Percentiles rank a stretch among this genome's conserved stretches.
phyloP scores from a whole-genome alignment of 2,113 vertebrate species.

The Mirza zaza region DNA sequence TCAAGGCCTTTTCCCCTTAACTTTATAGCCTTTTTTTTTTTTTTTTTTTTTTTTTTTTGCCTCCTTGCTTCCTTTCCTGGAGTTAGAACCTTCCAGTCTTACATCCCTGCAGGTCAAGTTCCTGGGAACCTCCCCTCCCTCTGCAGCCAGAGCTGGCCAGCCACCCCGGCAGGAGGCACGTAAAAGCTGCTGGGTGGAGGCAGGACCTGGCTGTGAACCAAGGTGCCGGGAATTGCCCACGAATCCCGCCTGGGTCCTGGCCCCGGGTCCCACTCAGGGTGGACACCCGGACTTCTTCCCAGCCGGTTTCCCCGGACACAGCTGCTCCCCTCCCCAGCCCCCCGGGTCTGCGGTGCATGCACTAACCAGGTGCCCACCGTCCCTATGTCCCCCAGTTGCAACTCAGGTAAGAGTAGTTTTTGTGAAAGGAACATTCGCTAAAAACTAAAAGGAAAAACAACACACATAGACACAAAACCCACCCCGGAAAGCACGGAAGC shows the following conservation, averaged over 20 bases:
- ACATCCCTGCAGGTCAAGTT: not conserved
- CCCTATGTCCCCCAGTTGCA: not conserved
- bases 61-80: not conserved
- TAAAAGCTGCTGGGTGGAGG: not conserved
- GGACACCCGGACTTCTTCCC: not conserved
- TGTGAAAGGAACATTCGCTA: not conserved
- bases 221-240: not conserved
- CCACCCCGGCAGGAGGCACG: accelerated
- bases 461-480: not conserved
- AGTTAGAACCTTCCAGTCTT: not conserved
- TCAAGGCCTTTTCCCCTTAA: not conserved
- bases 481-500: not conserved
- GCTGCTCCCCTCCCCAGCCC: not conserved
- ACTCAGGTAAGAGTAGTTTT: not conserved
- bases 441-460: slow-evolving; percentile 31
- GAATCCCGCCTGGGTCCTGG: not conserved
- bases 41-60: not conserved
- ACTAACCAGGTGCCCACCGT: too few species aligned
- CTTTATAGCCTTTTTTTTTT: not conserved
- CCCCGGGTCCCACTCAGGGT: accelerated
- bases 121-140: not conserved
- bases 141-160: not conserved
- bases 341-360: too few species aligned
- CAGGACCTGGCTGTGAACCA: not conserved
- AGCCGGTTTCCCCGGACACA: accelerated